Conservation (phyloP, 2,888 invertebrate genomes). For the Hemithea aestivaria region DNA sequence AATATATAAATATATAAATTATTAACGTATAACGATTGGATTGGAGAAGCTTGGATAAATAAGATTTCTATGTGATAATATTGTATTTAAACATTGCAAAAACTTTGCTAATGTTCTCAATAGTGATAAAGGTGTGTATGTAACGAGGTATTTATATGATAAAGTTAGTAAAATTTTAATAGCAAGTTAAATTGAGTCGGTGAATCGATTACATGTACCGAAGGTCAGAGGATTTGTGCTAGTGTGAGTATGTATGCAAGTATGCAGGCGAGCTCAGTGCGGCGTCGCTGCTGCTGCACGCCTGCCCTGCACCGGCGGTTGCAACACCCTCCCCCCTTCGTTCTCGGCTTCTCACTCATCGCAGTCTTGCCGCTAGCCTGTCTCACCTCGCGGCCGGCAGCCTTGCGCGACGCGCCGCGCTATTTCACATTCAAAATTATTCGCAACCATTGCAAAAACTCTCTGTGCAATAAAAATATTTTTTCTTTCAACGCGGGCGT, state of each 20-base stretch:
- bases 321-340: slow-evolving; percentile 79
- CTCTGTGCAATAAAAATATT: slow-evolving; percentile 75
- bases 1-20: too few relatives aligned
- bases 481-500: slow-evolving; percentile 60
- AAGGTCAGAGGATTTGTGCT: slow-evolving; percentile 72
- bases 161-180: slow-evolving; percentile 46
- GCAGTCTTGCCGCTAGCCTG: slow-evolving; percentile 78
- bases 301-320: slow-evolving; percentile 78
- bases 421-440: slow-evolving; percentile 79
- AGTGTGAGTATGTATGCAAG: slow-evolving; percentile 76
- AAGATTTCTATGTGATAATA: too few relatives aligned
- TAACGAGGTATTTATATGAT: slow-evolving; percentile 35
- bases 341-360: slow-evolving; percentile 76
- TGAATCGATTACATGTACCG: slow-evolving; percentile 73
- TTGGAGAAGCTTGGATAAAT: too few relatives aligned
- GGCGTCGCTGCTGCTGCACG: slow-evolving; percentile 78
- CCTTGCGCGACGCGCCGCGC: slow-evolving; percentile 80
- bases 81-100: too few relatives aligned
- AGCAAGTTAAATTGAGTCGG: slow-evolving; percentile 63
- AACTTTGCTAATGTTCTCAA: too few relatives aligned
- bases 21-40: too few relatives aligned
- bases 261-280: slow-evolving; percentile 78
- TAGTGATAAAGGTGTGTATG: too few relatives aligned
- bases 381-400: slow-evolving; percentile 80
- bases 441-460: slow-evolving; percentile 78